Percentiles rank a stretch among this genome's conserved stretches.
These are phyloP conservation scores for Tetrao urogallus DNA, from an alignment of 2,113 vertebrate species.

Conservation along the genomic window DNA sequence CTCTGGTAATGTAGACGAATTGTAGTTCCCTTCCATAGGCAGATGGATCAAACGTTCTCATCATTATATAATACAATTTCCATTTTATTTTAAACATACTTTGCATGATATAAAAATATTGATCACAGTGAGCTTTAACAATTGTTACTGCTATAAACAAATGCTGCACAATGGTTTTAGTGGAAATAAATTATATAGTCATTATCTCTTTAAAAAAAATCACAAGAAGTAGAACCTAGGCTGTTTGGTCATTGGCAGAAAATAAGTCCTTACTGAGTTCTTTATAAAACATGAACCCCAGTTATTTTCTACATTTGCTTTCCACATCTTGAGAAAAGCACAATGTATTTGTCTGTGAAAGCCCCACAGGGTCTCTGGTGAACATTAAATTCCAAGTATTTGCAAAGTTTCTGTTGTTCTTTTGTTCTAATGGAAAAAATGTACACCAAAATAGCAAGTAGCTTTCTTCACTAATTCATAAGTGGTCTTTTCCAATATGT, in stretches of 20 bases:
- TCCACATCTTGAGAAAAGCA: slow-evolving; percentile 60
- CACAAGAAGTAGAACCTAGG: slow-evolving; percentile 80
- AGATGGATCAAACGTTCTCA: slow-evolving; percentile 64
- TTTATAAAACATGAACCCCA: slow-evolving; percentile 59
- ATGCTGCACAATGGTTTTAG: slow-evolving; percentile 90
- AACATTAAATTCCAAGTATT: slow-evolving; percentile 68
- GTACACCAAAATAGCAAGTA: background rate
- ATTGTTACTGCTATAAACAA: slow-evolving; percentile 90
- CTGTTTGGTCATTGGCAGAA: slow-evolving; percentile 79
- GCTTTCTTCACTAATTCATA: slow-evolving; percentile 65
- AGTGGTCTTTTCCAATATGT: slow-evolving; percentile 91
- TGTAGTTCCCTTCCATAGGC: background rate
- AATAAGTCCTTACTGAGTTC: slow-evolving; percentile 76
- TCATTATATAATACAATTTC: slow-evolving; percentile 82
- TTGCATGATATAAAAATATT: slow-evolving; percentile 94
- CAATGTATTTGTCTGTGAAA: slow-evolving; percentile 48
- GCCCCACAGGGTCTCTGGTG: slow-evolving; percentile 68
- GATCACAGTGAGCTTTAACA: slow-evolving; percentile 95
- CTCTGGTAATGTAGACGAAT: background rate
- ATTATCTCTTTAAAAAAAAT: slow-evolving; percentile 90
- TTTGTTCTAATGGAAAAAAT: slow-evolving; percentile 46
- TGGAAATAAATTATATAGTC: slow-evolving; percentile 99
- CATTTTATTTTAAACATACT: slow-evolving; percentile 91
- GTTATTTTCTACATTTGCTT: slow-evolving; percentile 54
- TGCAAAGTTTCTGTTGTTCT: slow-evolving; percentile 51